Evolutionary conservation across 2,888 invertebrate genomes (phyloP).

Genomic region (Euzetes globulus): DNA sequence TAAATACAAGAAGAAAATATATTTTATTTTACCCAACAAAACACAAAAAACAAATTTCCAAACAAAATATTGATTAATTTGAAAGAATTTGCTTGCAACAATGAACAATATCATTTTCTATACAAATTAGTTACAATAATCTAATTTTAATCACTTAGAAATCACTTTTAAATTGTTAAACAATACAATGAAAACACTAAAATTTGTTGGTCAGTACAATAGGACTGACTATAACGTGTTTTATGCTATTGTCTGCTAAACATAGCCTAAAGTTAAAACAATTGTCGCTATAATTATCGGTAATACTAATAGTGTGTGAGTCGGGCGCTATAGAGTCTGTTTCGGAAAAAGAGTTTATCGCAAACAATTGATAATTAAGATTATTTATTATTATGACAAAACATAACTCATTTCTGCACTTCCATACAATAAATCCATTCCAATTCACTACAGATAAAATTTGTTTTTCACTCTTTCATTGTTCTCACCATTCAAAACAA

Average conservation of each 20-base stretch:
- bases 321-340: background rate
- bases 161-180: too few species aligned
- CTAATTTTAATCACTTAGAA: too few species aligned
- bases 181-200: too few species aligned
- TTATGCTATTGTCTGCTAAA: background rate
- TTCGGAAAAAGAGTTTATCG: background rate
- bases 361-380: conserved; percentile 8
- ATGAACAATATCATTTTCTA: too few species aligned
- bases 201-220: too few species aligned
- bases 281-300: background rate
- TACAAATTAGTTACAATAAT: too few species aligned
- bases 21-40: too few species aligned
- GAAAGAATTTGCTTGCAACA: too few species aligned
- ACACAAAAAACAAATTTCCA: too few species aligned
- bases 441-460: background rate
- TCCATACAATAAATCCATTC: background rate
- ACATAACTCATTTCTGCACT: background rate
- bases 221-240: too few species aligned
- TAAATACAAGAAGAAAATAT: too few species aligned
- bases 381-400: background rate
- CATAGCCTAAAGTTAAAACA: background rate
- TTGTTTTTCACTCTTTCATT: background rate
- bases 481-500: background rate
- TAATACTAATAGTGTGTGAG: background rate
- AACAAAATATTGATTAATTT: too few species aligned